Conservation (phyloP, 1,140 invertebrate genomes). For the Bombus huntii region DNA sequence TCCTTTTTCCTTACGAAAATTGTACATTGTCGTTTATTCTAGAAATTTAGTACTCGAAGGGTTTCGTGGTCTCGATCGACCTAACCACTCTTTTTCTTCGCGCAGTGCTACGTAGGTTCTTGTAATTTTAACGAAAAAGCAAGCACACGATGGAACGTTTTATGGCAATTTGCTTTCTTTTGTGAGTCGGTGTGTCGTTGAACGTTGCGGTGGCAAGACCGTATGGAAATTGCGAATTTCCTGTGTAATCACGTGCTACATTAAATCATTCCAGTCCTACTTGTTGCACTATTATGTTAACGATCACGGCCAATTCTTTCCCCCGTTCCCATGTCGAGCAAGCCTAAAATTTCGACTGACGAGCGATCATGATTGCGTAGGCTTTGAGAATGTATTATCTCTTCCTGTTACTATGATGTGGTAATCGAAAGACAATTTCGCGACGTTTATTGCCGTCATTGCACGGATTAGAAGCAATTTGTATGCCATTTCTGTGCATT, state of each 20-base stretch:
- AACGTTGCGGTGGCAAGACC: not conserved
- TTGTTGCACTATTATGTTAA: conserved; percentile 45
- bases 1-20: not conserved
- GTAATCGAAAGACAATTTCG: not conserved
- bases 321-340: conserved; percentile 31
- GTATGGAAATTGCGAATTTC: conserved; percentile 50
- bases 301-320: conserved; percentile 21
- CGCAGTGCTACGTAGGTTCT: not conserved
- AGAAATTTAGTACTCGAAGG: not conserved
- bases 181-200: conserved; percentile 10
- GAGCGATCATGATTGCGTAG: not conserved
- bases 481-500: not conserved
- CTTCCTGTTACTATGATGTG: not conserved
- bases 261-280: conserved; percentile 41
- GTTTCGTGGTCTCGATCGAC: not conserved
- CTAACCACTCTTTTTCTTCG: too few relatives aligned
- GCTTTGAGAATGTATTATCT: not conserved
- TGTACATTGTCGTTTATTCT: not conserved
- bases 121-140: conserved; percentile 1
- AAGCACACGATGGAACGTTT: not conserved
- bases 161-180: conserved; percentile 40
- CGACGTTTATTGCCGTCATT: not conserved
- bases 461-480: not conserved
- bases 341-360: conserved; percentile 15
- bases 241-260: conserved; percentile 43